Base-by-base conservation (phyloP, 2,113 vertebrate species). In the Upupa epops region DNA sequence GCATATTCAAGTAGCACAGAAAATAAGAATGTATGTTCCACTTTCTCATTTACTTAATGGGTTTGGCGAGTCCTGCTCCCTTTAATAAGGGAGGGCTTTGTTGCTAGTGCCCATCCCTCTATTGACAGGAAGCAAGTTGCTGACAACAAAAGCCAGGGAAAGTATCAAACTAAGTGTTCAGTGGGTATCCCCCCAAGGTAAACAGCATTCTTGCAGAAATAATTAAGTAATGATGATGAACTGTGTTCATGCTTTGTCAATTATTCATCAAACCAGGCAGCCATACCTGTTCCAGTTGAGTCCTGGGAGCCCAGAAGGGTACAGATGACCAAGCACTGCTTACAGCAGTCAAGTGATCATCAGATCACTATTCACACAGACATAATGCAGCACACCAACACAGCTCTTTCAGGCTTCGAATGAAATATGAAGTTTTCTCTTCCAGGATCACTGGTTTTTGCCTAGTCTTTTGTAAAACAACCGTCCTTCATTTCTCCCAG, bases 121-220 rank as follows among this genome's bases (percentile, higher is more conserved):
- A 59, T n/a, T 86, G 86, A 84, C 31, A 61, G 51, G 61, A 81
- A 82, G 51, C 40, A 82, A 76, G 45, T 22, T 78, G 63, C 14
- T 86, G 83, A 75, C 70, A 94, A 68, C 18, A 71, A 73, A 86
- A 90, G 37, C n/a, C 1, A 1, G 0, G 5, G 49, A 59, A 64
- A 88, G 34, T 36, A 92, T 25, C 80, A 78, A 58, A 75, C 5
- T 51, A 65, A 78, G 60, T 18, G 31, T 51, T 74, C 59, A 36
- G 26, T 36, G 54, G 32, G 58, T 60, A 49, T 69, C 71, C 79
- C 86, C 89, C 80, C 81, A 94, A 81, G 48, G 37, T 26, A 84
- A 96, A 93, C 61, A 86, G 17, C 32, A 55, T 51, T 74, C 34
- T 78, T 88, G 52, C 3, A 48, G 90, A 90, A 94, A 76, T 49